phyloP scores from a whole-genome alignment of 30 jellyfish, hydroid and myxozoan species.

The Aurelia aurita complex sp. Pacific region DNA sequence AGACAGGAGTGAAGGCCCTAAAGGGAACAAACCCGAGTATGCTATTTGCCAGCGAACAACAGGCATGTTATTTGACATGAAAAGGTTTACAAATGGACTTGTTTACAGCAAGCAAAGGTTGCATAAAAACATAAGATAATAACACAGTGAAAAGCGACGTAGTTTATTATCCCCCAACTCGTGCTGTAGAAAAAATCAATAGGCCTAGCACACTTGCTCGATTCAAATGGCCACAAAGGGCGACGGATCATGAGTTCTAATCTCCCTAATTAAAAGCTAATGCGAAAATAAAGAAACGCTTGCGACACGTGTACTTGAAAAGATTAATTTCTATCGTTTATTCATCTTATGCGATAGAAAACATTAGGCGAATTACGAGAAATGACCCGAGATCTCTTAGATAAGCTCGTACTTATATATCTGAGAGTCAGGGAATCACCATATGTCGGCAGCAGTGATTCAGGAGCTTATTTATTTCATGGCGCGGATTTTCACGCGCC shows the following conservation, averaged over 20 bases:
- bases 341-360: neutral
- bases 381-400: constrained; percentile 25
- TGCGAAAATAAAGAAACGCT: constrained; percentile 13
- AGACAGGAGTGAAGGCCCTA: too few species aligned
- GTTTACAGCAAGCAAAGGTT: too few species aligned
- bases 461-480: too few species aligned
- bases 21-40: too few species aligned
- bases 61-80: too few species aligned
- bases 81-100: too few species aligned
- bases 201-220: constrained; percentile 15
- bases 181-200: constrained; percentile 18
- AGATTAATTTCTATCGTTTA: neutral
- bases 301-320: constrained; percentile 33
- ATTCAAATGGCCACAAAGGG: constrained; percentile 29
- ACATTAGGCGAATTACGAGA: neutral
- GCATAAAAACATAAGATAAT: too few species aligned
- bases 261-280: constrained; percentile 9
- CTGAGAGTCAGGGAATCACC: constrained; percentile 48
- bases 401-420: neutral
- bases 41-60: too few species aligned
- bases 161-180: neutral
- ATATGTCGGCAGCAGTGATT: constrained; percentile 26
- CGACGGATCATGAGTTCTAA: constrained; percentile 15
- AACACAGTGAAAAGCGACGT: too few species aligned
- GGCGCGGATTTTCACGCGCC: too few species aligned